Base-by-base conservation (phyloP, 2,888 invertebrate species). In the Andrena fulva region DNA sequence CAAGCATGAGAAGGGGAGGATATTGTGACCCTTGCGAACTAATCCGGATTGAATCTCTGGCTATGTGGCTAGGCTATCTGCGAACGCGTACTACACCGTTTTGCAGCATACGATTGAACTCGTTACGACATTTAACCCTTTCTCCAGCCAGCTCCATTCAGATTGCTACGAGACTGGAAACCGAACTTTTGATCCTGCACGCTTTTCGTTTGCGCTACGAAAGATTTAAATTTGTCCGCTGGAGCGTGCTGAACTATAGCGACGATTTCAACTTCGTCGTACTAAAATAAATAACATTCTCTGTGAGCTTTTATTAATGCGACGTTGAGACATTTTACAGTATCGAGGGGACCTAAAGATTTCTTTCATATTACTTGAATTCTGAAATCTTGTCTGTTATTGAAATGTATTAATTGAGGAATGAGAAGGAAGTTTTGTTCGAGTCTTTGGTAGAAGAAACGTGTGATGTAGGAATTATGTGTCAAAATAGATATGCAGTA, bases 11-110 rank as follows among this genome's bases (percentile, higher is more conserved):
- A 89, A 90, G 90, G 90, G 91, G 87, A 91, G 91, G 92, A 92
- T 92, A 93, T 92, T 92, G 91, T 93, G 93, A 93, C 93, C 93
- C 93, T 93, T 91, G 90, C 89, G 87, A 89, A 91, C 92, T 93
- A 93, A 94, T 94, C 93, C 93, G 93, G 93, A 93, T 93, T 93
- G 87, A 92, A 93, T 92, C 91, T 91, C 91, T 87, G 91, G 90
- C 90, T 91, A 91, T 91, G 90, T 86, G 92, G 90, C 92, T 89
- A 89, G 91, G 90, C 91, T 92, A 93, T 90, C 91, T 90, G 91
- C 90, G 92, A 90, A 90, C 91, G 88, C 87, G 87, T 83, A 89
- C 83, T 85, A 80, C 85, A 59, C 77, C 86, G 87, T 89, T 89
- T 90, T 89, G 85, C 85, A 85, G 74, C 86, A 82, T 89, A 87